Evolutionary conservation across 2,888 invertebrate species (phyloP).

Genomic region (Lasioglossum calceatum): DNA sequence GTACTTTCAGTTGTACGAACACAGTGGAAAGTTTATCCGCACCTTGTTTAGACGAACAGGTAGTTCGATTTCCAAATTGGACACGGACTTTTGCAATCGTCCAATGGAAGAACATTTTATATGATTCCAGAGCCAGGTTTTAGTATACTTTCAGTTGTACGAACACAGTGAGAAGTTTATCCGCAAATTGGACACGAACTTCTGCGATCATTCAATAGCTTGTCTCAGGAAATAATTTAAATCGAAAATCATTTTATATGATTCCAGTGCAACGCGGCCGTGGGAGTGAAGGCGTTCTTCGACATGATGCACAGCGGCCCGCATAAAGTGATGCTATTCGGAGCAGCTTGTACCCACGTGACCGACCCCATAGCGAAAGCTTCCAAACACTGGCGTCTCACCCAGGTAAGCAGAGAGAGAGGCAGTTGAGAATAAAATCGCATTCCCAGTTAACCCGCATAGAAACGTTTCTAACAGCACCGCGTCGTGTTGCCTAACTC

Average conservation of each 20-base stretch:
- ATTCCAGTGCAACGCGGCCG: conserved; percentile 95
- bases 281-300: conserved; percentile 97
- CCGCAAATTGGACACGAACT: neutral
- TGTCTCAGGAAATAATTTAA: neutral
- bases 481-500: neutral
- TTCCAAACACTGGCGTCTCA: conserved; percentile 98
- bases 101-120: neutral
- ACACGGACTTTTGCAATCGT: neutral
- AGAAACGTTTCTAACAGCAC: neutral
- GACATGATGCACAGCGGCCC: conserved; percentile 98
- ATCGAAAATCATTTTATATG: neutral
- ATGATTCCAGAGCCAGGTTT: conserved; percentile 84
- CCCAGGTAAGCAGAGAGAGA: conserved; percentile 89
- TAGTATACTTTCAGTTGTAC: neutral
- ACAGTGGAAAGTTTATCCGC: neutral
- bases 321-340: conserved; percentile 97
- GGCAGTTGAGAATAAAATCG: neutral
- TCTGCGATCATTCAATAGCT: too few species aligned
- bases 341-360: conserved; percentile 98
- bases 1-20: neutral
- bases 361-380: conserved; percentile 99
- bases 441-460: neutral
- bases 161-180: neutral
- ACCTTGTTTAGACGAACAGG: too few species aligned
- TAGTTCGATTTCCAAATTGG: neutral